Conservation (phyloP, 2,888 invertebrate genomes). For the Cybosia mesomella region DNA sequence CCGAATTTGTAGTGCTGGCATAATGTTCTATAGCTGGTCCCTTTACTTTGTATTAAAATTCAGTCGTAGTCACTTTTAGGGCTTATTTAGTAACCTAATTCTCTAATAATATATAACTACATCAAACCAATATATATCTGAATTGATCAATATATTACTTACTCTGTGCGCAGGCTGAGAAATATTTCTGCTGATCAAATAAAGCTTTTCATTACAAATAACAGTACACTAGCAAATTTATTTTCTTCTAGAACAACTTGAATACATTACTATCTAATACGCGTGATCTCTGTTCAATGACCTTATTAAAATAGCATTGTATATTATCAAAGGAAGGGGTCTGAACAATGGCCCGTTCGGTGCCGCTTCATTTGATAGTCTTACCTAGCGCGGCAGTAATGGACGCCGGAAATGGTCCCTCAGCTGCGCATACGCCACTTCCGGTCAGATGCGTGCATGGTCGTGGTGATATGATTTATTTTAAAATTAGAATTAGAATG, state of each 20-base stretch:
- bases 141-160: no score
- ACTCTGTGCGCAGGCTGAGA: neutral
- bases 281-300: slow-evolving; percentile 68
- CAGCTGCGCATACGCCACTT: slow-evolving; percentile 72
- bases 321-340: slow-evolving; percentile 66
- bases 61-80: neutral
- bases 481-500: slow-evolving; percentile 63
- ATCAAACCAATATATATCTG: no score
- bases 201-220: slow-evolving; percentile 28
- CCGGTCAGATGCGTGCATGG: slow-evolving; percentile 78
- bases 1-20: slow-evolving; percentile 24
- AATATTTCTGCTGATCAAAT: neutral
- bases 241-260: slow-evolving; percentile 15
- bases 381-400: slow-evolving; percentile 66
- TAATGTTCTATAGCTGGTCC: neutral
- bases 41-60: neutral
- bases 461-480: slow-evolving; percentile 66
- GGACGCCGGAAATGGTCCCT: slow-evolving; percentile 74
- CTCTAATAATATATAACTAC: no score
- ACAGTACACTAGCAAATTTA: slow-evolving; percentile 13
- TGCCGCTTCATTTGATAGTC: slow-evolving; percentile 78
- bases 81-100: no score
- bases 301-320: slow-evolving; percentile 56
- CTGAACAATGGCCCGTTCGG: slow-evolving; percentile 74
- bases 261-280: slow-evolving; percentile 13